Evolutionary conservation across 2,113 vertebrate species (phyloP).

Genomic region (Mesocricetus auratus): DNA sequence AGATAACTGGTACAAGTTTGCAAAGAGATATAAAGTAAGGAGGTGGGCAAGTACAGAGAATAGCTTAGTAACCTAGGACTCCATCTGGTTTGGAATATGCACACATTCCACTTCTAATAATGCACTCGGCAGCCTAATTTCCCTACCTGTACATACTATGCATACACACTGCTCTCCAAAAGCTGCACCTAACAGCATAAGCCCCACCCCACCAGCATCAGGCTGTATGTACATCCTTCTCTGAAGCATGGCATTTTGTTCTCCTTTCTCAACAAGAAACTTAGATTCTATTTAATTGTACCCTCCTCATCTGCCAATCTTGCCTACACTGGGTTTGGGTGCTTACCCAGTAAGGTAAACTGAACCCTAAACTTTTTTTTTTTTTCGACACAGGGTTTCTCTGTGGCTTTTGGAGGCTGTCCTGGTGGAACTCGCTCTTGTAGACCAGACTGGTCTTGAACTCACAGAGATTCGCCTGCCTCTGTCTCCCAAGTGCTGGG

Average conservation of each 20-base stretch:
- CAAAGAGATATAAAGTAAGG: slow-evolving; percentile 45
- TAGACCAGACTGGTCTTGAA: too few relatives aligned
- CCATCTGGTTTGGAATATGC: background rate
- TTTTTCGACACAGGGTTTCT: too few relatives aligned
- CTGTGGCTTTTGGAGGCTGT: too few relatives aligned
- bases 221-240: background rate
- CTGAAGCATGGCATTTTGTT: background rate
- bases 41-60: background rate
- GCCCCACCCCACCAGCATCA: background rate
- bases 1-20: background rate
- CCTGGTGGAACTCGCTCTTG: too few relatives aligned
- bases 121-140: background rate
- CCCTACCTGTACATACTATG: too few relatives aligned
- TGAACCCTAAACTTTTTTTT: background rate
- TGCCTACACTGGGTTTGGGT: background rate
- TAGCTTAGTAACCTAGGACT: too few relatives aligned
- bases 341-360: background rate
- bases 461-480: too few relatives aligned
- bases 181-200: background rate
- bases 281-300: background rate
- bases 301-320: background rate
- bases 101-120: background rate
- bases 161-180: background rate
- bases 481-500: too few relatives aligned
- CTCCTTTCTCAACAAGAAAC: background rate